phyloP scores from a whole-genome alignment of 2,113 vertebrate genomes.

The Dasyornis broadbenti region DNA sequence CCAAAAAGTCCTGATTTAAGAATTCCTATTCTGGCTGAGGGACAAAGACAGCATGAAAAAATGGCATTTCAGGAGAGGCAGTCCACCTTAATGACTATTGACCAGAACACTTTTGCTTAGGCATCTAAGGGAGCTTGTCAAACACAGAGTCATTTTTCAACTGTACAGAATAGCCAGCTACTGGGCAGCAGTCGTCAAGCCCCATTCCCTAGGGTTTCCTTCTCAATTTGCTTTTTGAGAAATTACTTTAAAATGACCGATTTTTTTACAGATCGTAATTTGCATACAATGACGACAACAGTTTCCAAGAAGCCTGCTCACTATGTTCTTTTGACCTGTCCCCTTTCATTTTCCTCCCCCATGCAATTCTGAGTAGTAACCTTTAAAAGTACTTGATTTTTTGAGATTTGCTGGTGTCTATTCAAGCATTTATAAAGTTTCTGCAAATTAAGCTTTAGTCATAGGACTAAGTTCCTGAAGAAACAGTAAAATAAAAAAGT shows the following conservation, averaged over 20 bases:
- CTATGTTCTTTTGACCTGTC: not conserved
- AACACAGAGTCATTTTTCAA: not conserved
- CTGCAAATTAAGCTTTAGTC: not conserved
- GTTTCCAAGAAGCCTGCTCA: not conserved
- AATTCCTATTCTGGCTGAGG: not conserved
- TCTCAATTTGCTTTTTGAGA: not conserved
- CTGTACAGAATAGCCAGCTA: not conserved
- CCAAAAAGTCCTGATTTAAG: not conserved
- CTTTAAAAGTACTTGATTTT: not conserved
- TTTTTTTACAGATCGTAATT: not conserved
- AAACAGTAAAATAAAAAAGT: not conserved
- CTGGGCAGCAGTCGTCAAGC: not conserved
- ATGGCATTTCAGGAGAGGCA: not conserved
- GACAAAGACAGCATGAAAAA: not conserved
- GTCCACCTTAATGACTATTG: not conserved
- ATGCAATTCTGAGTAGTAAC: not conserved
- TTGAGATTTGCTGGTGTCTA: not conserved
- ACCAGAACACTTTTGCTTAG: not conserved
- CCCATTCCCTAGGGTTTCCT: not conserved
- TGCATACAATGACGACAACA: not conserved
- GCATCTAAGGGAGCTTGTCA: not conserved
- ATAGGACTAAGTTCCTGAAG: not conserved
- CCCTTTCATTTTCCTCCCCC: not conserved
- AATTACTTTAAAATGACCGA: not conserved
- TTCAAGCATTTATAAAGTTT: not conserved